Evolutionary conservation across 2,113 vertebrate genomes (phyloP).

Genomic region (Polypterus senegalus): DNA sequence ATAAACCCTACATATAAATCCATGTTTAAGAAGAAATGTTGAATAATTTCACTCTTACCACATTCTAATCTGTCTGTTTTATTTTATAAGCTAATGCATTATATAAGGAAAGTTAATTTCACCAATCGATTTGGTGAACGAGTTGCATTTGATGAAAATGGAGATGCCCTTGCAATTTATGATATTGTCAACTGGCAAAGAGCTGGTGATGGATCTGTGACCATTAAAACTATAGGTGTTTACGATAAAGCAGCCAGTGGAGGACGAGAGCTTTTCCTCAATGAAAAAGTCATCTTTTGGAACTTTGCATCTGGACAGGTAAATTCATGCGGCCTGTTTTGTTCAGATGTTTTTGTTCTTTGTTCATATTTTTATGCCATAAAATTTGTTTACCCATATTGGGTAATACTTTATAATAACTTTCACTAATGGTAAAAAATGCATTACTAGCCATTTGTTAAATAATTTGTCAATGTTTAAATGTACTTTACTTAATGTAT

Average conservation of each 20-base stretch:
- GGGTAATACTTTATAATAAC: too few species aligned
- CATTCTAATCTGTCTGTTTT: neutral
- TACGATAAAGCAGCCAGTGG: constrained; percentile 25
- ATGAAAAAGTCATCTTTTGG: constrained; percentile 30
- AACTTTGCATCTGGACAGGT: constrained; percentile 1
- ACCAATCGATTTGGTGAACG: constrained; percentile 26
- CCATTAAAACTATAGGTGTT: constrained; percentile 28
- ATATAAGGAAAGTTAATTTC: constrained; percentile 32
- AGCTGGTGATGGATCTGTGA: constrained; percentile 12
- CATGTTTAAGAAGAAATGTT: too few species aligned
- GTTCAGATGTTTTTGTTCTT: too few species aligned
- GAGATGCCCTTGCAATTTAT: constrained; percentile 32
- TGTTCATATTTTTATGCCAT: too few species aligned
- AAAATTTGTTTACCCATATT: too few species aligned
- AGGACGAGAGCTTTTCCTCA: constrained; percentile 24
- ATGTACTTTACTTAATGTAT: too few species aligned
- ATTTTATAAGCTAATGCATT: constrained; percentile 26
- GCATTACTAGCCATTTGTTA: too few species aligned
- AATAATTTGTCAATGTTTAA: too few species aligned
- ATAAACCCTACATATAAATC: too few species aligned
- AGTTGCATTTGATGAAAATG: constrained; percentile 32
- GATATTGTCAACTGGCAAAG: constrained; percentile 40
- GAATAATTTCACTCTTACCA: too few species aligned
- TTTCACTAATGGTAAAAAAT: too few species aligned
- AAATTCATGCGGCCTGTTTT: too few species aligned